phyloP scores from a whole-genome alignment of 2,888 invertebrate genomes.

The Brachyptera putata region DNA sequence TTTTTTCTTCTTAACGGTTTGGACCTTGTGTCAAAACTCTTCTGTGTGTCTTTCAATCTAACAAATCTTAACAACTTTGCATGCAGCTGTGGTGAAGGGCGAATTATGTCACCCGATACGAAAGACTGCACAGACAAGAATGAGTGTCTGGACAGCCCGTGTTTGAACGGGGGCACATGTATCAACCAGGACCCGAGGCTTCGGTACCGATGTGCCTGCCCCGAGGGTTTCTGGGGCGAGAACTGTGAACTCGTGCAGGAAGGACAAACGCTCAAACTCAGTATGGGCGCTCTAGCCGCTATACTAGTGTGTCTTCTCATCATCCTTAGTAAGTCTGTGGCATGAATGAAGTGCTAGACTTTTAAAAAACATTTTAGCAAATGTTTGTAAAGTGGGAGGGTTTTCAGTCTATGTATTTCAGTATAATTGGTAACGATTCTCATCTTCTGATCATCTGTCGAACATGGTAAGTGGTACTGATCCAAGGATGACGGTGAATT shows the following conservation, averaged over 20 bases:
- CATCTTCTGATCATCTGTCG: no score
- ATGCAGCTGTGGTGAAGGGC: conserved; percentile 87
- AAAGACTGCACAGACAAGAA: conserved; percentile 94
- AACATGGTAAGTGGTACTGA: no score
- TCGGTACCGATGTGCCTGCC: conserved; percentile 83
- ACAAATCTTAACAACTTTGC: no score
- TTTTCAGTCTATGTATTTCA: no score
- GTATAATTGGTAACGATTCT: no score
- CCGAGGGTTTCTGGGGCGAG: conserved; percentile 89
- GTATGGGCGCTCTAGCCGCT: conserved; percentile 95
- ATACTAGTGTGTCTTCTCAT: conserved; percentile 96
- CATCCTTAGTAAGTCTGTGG: conserved; percentile 83
- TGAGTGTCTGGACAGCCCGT: conserved; percentile 91
- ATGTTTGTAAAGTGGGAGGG: background rate
- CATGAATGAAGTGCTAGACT: background rate
- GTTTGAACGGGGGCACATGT: conserved; percentile 89
- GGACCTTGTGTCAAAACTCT: background rate
- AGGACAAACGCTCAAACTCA: conserved; percentile 90
- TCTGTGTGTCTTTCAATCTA: no score
- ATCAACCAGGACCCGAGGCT: conserved; percentile 86
- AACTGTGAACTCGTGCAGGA: conserved; percentile 92
- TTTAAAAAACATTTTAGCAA: background rate
- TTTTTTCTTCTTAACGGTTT: no score
- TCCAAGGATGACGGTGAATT: no score
- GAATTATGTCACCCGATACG: conserved; percentile 77